Base-by-base conservation (phyloP, 1,140 invertebrate species). In the Riptortus pedestris region DNA sequence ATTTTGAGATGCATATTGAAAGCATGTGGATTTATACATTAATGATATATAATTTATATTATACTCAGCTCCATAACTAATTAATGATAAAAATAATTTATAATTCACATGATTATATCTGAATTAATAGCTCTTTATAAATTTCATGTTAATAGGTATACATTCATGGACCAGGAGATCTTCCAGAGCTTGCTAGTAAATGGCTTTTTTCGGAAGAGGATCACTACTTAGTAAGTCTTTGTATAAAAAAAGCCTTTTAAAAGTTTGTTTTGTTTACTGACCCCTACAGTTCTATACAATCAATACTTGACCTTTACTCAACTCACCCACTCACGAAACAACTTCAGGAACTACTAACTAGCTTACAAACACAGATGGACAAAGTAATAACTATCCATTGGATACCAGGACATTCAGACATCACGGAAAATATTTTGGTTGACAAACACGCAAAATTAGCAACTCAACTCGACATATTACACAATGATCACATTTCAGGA, bases 161-260 rank as follows among this genome's bases (percentile, higher is more conserved):
- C 61, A 74, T 83, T 11, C 81, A 83, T 61, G 78, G 79, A 0
- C 76, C 80, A 0, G 70, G 75, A 2, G 82, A 83, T 73, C 74
- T 80, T 0, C 78, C 81, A 0, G 82, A 81, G 67, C 77, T 81
- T 38, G 77, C 79, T 1, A 79, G 75, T n/a, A 80, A 80, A 60
- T 71, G 72, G 7, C 74, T 78, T 11, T 72, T 73, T 12, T 81
- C 81, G 2, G 73, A 71, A 0, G 70, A 78, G 51, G 74, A 70
- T 22, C 68, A 69, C 26, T 76, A 75, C 59, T 67, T 47, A 22
- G 45, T 47, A 47, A 47, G n/a, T n/a, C 16, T 14, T 18, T 4
- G 7, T 38, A 38, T 9, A 38, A 16, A 38, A 9, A 16, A 9
- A 38, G 5, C 33, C 33, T 9, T 9, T 16, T 38, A 38, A 5